phyloP scores from a whole-genome alignment of 2,888 invertebrate species.

The Caenorhabditis wallacei region DNA sequence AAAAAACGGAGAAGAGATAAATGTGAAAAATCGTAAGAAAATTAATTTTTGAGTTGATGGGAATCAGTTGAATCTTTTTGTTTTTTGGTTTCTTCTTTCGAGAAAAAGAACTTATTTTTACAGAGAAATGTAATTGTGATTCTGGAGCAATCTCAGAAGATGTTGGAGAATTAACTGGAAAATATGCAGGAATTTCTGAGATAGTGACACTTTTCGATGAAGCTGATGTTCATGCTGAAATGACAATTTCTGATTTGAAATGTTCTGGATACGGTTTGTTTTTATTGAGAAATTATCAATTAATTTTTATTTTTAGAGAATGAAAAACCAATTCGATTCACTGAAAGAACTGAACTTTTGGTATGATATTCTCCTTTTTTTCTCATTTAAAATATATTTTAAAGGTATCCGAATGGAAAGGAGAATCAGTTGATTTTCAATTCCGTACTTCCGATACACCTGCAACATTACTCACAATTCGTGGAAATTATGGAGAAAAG shows the following conservation, averaged over 20 bases:
- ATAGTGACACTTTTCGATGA: constrained; percentile 68
- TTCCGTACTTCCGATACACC: constrained; percentile 58
- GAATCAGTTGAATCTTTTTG: neutral
- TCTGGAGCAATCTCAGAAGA: constrained; percentile 67
- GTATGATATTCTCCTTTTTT: neutral
- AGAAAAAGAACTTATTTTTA: constrained; percentile 47
- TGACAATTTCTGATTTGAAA: constrained; percentile 74
- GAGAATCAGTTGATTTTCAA: constrained; percentile 57
- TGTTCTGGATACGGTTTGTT: constrained; percentile 74
- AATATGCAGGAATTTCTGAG: constrained; percentile 71
- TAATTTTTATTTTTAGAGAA: constrained; percentile 30
- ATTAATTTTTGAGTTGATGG: neutral
- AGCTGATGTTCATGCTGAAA: constrained; percentile 66
- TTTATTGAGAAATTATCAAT: neutral
- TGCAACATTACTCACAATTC: constrained; percentile 41
- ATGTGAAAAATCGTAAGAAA: constrained; percentile 34
- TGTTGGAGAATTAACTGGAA: constrained; percentile 68
- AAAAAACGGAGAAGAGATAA: constrained; percentile 39
- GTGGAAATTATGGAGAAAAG: constrained; percentile 54
- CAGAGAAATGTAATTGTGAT: constrained; percentile 77
- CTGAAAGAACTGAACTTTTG: constrained; percentile 38
- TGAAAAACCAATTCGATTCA: constrained; percentile 57
- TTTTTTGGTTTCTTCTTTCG: constrained; percentile 2
- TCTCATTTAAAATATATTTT: neutral
- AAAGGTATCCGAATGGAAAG: constrained; percentile 51